Evolutionary conservation across 2,888 invertebrate species (phyloP), one percentile per base, ranked within the genome.

Genomic region (Caprella mutica): DNA sequence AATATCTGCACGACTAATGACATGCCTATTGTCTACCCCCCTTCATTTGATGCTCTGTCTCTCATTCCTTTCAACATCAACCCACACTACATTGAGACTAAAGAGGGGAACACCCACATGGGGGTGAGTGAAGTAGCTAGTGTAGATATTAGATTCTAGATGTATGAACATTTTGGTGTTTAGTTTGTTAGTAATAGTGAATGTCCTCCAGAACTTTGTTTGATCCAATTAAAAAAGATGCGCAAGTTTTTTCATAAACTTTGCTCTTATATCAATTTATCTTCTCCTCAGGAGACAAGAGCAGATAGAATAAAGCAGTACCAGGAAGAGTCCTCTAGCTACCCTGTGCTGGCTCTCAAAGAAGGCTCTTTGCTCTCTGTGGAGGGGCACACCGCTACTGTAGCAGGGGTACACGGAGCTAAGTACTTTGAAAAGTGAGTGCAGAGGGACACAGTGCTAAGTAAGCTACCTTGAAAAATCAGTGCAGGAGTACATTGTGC

Each of bases 1-100:
- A 84, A 81, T 66, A 88, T 89, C 67, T 78, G 82, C 68, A 88
- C 87, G 4, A 88, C 88, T 46, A 89, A 89, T 75, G 88, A 89
- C 70, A 88, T 89, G 88, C 89, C 88, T 3, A 85, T 89, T 57
- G 79, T 79, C n/a, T 81, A 79, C 71, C 86, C 86, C 39, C 84
- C 85, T 26, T 77, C 77, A 51, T 84, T 87, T 72, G 75, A 81
- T 64, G 86, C 83, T 0, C 75, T 88, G 44, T 76, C 77, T 35
- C 75, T 88, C 55, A 80, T 88, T 14, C 84, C 85, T 4, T 86
- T 87, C 71, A 87, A 88, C 71, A 86, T 88, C 59, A 89, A 89
- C 72, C 86, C 88, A 9, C 89, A 89, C 72, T 89, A 85, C 70
- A 72, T 83, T 66, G 86, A 87, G 65, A 72, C 77, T 26, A 76